Evolutionary conservation across 2,113 vertebrate species (phyloP), one percentile per base, ranked within the genome.

Genomic region (Hirundichthys speculiger): DNA sequence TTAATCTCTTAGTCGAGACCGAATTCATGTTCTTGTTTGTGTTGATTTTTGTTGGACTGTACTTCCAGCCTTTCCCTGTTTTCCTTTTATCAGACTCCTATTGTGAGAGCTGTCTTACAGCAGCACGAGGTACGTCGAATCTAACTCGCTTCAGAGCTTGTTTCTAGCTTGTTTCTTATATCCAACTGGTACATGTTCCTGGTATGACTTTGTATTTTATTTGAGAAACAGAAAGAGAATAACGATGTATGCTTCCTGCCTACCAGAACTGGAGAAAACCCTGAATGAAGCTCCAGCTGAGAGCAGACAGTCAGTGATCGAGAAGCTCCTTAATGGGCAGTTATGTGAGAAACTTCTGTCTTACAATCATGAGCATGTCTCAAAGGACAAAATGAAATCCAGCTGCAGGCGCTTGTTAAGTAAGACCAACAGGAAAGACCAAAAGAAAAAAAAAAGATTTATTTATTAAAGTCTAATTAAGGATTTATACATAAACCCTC

Each of bases 71-170:
- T 18, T 34, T 57, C 8, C 46, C 39, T 63, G 21, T 30, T 65
- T 54, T 67, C 0, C 63, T 67, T 62, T 73, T 39, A 20, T 69
- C 83, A 92, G 89, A 83, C 13, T 41, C 66, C 10, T 80, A 80
- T 59, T 92, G 89, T 66, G 87, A 90, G 55, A 90, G 75, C 68
- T 91, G 90, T 68, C 65, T 92, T 10, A 69, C 64, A 64, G 74
- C 62, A 22, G 82, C 84, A 64, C 52, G 41, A 68, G 89, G 88
- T 90, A 79, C 19, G 52, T 39, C 55, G 21, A 18, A 79, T 39
- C 34, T 10, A 41, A 4, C 45, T 47, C 52, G 14, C 22, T 15
- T 57, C 0, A 41, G 10, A 50, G 42, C 39, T 51, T 49, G 14
- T 41, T 7, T n/a, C n/a, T n/a, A n/a, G 20, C 52, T 59, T 1